These are phyloP conservation scores for Fundulus diaphanus DNA, from an alignment of 2,797 vertebrate species.

Conservation along the genomic window DNA sequence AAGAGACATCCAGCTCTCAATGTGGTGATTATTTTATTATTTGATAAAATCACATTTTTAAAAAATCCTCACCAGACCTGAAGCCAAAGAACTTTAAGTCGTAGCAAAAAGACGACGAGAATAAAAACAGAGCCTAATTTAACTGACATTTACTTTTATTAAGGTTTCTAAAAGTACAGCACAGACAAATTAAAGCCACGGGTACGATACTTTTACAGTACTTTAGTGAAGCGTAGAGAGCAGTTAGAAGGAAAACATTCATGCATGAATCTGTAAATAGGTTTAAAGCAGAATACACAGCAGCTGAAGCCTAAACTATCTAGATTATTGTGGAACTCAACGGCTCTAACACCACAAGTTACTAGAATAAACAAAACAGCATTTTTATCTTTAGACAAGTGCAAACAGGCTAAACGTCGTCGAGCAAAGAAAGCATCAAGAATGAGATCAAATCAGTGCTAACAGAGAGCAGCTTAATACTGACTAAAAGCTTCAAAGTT, in stretches of 20 bases:
- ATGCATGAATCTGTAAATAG: constrained; percentile 66
- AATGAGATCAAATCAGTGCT: constrained; percentile 36
- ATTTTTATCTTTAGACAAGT: constrained; percentile 42
- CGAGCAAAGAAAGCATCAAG: constrained; percentile 48
- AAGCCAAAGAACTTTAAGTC: background rate
- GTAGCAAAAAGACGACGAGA: background rate
- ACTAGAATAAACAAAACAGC: constrained; percentile 46
- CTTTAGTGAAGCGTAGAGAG: constrained; percentile 45
- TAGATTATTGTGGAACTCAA: constrained; percentile 43
- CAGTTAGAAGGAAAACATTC: constrained; percentile 50
- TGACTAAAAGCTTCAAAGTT: constrained; percentile 56
- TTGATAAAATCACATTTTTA: too few relatives aligned
- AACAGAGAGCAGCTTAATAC: constrained; percentile 58
- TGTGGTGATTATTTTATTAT: too few relatives aligned
- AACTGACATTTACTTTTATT: constrained; percentile 66
- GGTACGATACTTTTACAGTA: constrained; percentile 52
- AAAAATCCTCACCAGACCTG: background rate
- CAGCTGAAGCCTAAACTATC: constrained; percentile 57
- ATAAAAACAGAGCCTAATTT: background rate
- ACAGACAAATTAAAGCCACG: constrained; percentile 65
- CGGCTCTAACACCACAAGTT: constrained; percentile 36
- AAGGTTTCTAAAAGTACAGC: constrained; percentile 74
- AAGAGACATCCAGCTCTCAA: too few relatives aligned
- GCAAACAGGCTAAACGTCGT: constrained; percentile 59
- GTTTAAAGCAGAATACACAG: constrained; percentile 74